These are phyloP conservation scores for Macrophya alboannulata DNA, from an alignment of 2,888 invertebrate species.

Conservation along the genomic window DNA sequence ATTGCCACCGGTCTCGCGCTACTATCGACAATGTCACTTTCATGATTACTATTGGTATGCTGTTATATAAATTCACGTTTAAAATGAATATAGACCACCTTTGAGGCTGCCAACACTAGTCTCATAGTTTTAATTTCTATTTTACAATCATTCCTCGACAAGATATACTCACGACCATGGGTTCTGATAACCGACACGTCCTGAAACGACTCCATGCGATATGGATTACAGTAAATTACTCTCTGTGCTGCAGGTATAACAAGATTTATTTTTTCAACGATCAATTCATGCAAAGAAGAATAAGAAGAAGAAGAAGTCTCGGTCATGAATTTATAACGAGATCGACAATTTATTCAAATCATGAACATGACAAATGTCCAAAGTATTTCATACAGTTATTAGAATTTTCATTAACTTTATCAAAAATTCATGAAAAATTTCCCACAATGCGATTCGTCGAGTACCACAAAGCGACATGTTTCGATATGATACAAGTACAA, in stretches of 20 bases:
- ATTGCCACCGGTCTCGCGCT: constrained; percentile 49
- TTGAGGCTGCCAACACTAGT: background rate
- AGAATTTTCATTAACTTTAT: no score
- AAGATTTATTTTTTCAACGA: background rate
- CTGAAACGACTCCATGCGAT: background rate
- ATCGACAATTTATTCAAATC: no score
- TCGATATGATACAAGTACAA: background rate
- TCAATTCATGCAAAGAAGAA: background rate
- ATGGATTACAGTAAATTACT: background rate
- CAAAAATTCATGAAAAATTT: no score
- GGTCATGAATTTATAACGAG: background rate
- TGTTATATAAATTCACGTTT: background rate
- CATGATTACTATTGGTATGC: constrained; percentile 24
- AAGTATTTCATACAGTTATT: no score
- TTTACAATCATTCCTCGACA: background rate
- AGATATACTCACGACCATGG: background rate
- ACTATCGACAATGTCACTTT: constrained; percentile 50
- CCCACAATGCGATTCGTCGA: no score
- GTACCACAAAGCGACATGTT: background rate
- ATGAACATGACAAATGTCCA: no score
- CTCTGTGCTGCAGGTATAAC: background rate
- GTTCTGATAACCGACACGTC: background rate
- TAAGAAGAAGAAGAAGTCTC: background rate
- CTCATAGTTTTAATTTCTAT: background rate
- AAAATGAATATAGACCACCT: constrained; percentile 6